Conservation (phyloP, 2,888 invertebrate genomes). For the Orthosia incerta region DNA sequence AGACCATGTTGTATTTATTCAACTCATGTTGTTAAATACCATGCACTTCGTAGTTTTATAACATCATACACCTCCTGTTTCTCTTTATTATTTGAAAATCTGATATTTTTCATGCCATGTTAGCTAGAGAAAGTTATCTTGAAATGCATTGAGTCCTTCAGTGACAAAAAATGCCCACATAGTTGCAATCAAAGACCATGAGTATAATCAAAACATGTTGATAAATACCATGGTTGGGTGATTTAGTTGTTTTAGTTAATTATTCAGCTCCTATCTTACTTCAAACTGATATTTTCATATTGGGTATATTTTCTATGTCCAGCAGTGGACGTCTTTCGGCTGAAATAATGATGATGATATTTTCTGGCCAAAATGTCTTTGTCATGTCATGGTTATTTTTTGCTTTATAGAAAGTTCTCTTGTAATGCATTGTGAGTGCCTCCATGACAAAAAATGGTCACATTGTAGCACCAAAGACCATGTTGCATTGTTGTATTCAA, state of each 20-base stretch:
- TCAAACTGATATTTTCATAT: neutral
- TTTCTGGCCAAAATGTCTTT: too few relatives aligned
- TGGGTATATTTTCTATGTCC: too few relatives aligned
- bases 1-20: neutral
- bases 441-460: neutral
- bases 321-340: too few relatives aligned
- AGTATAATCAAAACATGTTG: too few relatives aligned
- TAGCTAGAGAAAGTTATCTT: neutral
- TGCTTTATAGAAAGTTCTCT: neutral
- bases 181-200: neutral
- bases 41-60: neutral
- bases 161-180: conserved; percentile 1
- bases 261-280: neutral
- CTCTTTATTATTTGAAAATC: neutral
- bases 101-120: conserved; percentile 14
- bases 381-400: conserved; percentile 36
- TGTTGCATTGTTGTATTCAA: neutral
- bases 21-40: neutral
- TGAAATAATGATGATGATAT: too few relatives aligned
- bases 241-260: neutral
- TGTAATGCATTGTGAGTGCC: conserved; percentile 12
- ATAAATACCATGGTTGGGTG: neutral
- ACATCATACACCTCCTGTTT: neutral
- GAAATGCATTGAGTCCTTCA: conserved; percentile 2
- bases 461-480: neutral